phyloP scores from a whole-genome alignment of 2,888 invertebrate species.

The Yponomeuta malinellus region DNA sequence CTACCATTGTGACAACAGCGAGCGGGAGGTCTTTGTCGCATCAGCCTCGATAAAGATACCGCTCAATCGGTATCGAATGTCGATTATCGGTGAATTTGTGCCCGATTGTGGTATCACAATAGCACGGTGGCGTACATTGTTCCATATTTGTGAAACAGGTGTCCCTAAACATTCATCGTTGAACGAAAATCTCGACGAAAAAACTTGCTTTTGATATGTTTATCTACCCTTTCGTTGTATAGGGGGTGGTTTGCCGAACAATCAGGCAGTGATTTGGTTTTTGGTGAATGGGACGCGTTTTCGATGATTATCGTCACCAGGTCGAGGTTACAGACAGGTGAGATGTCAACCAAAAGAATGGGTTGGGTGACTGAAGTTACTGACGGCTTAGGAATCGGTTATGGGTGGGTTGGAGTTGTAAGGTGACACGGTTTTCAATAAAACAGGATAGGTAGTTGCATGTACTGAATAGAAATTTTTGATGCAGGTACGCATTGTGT shows the following conservation, averaged over 20 bases:
- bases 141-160: conserved; percentile 61
- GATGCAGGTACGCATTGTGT: conserved; percentile 2
- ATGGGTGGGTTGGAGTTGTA: conserved; percentile 40
- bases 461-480: conserved; percentile 29
- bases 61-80: conserved; percentile 49
- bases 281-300: conserved; percentile 53
- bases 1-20: conserved; percentile 35
- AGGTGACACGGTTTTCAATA: conserved; percentile 49
- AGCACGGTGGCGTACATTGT: conserved; percentile 48
- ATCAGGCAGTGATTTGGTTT: conserved; percentile 31
- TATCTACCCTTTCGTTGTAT: conserved; percentile 63
- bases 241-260: conserved; percentile 60
- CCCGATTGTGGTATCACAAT: conserved; percentile 58
- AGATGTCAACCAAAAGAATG: conserved; percentile 65
- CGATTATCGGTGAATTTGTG: conserved; percentile 61
- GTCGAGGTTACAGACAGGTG: conserved; percentile 70
- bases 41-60: conserved; percentile 39
- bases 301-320: conserved; percentile 61
- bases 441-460: conserved; percentile 38
- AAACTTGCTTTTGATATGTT: conserved; percentile 68
- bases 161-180: conserved; percentile 30
- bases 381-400: conserved; percentile 21
- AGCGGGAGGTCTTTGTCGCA: conserved; percentile 58
- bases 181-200: not conserved
- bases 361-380: conserved; percentile 26